Conservation (phyloP, 1,140 invertebrate genomes). For the Helicoverpa zea region DNA sequence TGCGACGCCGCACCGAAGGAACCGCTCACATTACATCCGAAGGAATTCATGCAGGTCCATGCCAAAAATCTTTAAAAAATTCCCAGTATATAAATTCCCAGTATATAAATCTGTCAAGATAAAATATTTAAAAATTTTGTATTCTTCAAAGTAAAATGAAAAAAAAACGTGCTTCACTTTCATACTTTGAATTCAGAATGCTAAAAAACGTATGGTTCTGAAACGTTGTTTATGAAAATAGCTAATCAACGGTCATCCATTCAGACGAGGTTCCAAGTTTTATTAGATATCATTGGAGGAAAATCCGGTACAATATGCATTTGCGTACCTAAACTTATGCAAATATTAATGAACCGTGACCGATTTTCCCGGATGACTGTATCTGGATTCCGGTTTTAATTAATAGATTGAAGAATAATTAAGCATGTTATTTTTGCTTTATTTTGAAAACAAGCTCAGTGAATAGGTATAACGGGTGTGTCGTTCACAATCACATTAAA, state of each 20-base stretch:
- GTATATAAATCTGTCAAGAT: too few species aligned
- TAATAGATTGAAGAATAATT: background rate
- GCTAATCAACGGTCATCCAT: background rate
- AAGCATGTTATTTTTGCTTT: background rate
- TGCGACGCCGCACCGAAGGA: constrained; percentile 34
- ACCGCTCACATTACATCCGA: constrained; percentile 28
- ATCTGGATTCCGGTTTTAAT: constrained; percentile 8
- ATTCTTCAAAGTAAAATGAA: too few species aligned
- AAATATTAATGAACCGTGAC: constrained; percentile 28
- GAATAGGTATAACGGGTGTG: too few species aligned
- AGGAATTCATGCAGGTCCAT: too few species aligned
- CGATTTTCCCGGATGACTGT: background rate
- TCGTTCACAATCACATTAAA: too few species aligned
- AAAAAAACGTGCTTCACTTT: too few species aligned
- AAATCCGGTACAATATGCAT: constrained; percentile 10
- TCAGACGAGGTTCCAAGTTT: constrained; percentile 2
- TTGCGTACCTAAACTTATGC: background rate
- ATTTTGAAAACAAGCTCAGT: background rate
- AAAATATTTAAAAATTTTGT: too few species aligned
- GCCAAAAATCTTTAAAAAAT: too few species aligned
- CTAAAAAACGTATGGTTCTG: too few species aligned
- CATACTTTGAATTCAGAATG: too few species aligned
- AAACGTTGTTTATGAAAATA: too few species aligned
- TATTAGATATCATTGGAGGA: constrained; percentile 7
- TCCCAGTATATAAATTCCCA: too few species aligned